These are phyloP conservation scores for Fabriciana adippe DNA, from an alignment of 2,888 invertebrate species.

Conservation along the genomic window DNA sequence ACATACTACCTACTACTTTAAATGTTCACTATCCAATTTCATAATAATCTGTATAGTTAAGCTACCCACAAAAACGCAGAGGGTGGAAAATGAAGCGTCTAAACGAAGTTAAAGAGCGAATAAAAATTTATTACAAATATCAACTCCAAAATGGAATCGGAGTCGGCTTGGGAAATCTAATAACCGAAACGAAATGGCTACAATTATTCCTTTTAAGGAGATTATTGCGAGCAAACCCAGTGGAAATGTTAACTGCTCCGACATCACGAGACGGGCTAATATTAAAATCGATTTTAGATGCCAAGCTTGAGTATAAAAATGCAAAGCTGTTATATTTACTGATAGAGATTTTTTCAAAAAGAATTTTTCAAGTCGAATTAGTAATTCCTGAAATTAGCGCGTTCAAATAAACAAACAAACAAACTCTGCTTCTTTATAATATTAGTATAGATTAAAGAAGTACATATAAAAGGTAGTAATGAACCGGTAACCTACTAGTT, in stretches of 20 bases:
- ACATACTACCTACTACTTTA: too few relatives aligned
- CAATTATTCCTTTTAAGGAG: conserved; percentile 64
- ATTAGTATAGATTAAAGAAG: too few relatives aligned
- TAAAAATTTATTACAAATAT: conserved; percentile 74
- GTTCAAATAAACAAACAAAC: not conserved
- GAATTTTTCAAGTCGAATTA: too few relatives aligned
- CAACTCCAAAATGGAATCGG: conserved; percentile 53
- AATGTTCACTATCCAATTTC: not conserved
- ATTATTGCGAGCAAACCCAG: conserved; percentile 59
- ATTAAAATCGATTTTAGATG: conserved; percentile 49
- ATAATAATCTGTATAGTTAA: conserved; percentile 8
- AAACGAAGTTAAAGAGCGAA: conserved; percentile 54
- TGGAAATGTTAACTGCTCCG: conserved; percentile 46
- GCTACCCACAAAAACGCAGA: conserved; percentile 38
- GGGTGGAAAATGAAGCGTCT: conserved; percentile 57
- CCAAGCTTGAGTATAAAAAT: conserved; percentile 1
- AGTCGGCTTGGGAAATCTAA: conserved; percentile 59
- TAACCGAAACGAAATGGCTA: conserved; percentile 65
- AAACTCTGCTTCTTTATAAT: not conserved
- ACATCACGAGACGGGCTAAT: conserved; percentile 39
- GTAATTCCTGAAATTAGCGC: too few relatives aligned
- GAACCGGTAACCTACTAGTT: too few relatives aligned
- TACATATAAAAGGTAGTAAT: too few relatives aligned
- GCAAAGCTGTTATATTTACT: not conserved
- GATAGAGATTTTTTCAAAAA: too few relatives aligned